Evolutionary conservation across 1,140 invertebrate species (phyloP), one percentile per base, ranked within the genome.

Genomic region (Tetramorium alpestre): DNA sequence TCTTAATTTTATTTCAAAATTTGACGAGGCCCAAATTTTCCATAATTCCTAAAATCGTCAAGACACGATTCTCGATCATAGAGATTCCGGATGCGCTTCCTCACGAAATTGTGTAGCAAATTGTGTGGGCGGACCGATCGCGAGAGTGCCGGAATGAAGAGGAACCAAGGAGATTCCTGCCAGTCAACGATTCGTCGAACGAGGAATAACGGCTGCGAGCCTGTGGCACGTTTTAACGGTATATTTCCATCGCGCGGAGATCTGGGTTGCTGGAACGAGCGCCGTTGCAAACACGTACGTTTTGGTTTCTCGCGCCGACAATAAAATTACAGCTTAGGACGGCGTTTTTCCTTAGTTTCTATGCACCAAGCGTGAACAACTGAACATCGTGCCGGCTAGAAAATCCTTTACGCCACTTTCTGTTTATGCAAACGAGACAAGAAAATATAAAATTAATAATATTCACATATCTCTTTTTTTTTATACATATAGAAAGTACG

Each of bases 261-360:
- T 93, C 92, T 93, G 92, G 92, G 92, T 92, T 93, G 92, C 88
- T 91, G 90, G 88, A 90, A 87, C 90, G 88, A 88, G 72, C 56
- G 65, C 49, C 56, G 54, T 38, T 70, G 89, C 80, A 89, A 89
- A 73, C 56, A 78, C 86, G 80, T 81, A 64, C 62, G 62, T 87
- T 90, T 89, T 89, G 65, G 89, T 85, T 82, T 85, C 62, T 69
- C 72, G 72, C 64, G 67, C n/a, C 47, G 76, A 62, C 38, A 41
- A 89, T 73, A 62, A 87, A 84, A 84, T 84, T 84, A 75, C 41
- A 73, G 54, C 41, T 4, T 47, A 47, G n/a, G 54, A 84, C n/a
- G 80, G 54, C 25, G 54, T 38, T 75, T 84, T 75, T 84, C 41
- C 54, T 22, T 33, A 54, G 44, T 81, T 56, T 56, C 77, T 81